Evolutionary conservation across 2,797 vertebrate genomes (phyloP), one percentile per base, ranked within the genome.

Genomic region (Myiotriccus ornatus): DNA sequence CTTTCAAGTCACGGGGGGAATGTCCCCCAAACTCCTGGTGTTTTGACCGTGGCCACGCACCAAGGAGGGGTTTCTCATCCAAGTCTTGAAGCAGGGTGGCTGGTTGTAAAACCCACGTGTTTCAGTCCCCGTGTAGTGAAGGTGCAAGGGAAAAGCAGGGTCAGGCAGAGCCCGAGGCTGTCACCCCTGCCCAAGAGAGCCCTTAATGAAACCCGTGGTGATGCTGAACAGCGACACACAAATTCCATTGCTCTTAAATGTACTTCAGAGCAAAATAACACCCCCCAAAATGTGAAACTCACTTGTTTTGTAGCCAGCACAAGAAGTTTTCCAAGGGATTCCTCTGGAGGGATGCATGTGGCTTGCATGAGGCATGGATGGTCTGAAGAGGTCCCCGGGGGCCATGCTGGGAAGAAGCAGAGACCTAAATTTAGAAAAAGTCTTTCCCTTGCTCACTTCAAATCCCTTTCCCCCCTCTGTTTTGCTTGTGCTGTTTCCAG

Each of bases 71-170:
- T 46, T 86, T 74, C 52, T 65, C 13, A 3, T 6, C 14, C n/a
- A 32, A 2, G 25, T 11, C 4, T 34, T 37, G 1, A 32, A 39
- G 28, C 17, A 62, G 43, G 0, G 28, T 47, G 50, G 37, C 20
- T 65, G 43, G 17, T 12, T 43, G 18, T 39, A 22, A 74, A 82
- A 57, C 2, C 1, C 3, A 1, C 0, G 0, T 2, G 3, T n/a
- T 79, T 34, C 18, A 32, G 7, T 37, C 53, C 25, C 25, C 4
- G 1, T 20, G 37, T 9, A 22, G 21, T 9, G 28, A 47, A n/a
- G 34, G 27, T 27, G 22, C 39, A 37, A 53, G 35, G 18, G 24
- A 63, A 27, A 25, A 50, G 41, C 25, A 44, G 19, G 13, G 41
- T 14, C n/a, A n/a, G 28, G 53, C 27, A 59, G 56, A 44, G 20